Conservation (phyloP, 37 sponge, comb jelly and placozoan genomes). For the Hormiphora californensis region DNA sequence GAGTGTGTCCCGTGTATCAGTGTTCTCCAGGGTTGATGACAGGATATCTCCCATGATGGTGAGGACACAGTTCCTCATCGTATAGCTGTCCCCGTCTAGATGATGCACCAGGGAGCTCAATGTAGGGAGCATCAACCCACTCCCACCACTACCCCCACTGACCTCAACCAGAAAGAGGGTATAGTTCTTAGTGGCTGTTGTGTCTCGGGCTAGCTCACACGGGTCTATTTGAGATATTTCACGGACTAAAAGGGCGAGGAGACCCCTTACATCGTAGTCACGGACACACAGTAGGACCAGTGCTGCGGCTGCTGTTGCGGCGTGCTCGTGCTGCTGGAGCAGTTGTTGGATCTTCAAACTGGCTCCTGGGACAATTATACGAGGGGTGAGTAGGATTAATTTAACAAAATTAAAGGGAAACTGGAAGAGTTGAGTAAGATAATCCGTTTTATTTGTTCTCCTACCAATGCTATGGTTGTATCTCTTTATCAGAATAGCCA, state of each 20-base stretch:
- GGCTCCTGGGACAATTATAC: conserved; percentile 60
- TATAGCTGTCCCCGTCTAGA: conserved; percentile 77
- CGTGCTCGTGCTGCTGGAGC: conserved; percentile 83
- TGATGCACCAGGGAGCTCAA: conserved; percentile 75
- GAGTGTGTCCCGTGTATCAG: conserved; percentile 62
- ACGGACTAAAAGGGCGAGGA: conserved; percentile 66
- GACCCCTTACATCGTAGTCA: conserved; percentile 55
- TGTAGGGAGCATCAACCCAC: conserved; percentile 57
- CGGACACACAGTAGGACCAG: conserved; percentile 56
- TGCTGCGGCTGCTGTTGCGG: conserved; percentile 60
- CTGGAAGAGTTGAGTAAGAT: background rate
- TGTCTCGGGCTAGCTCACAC: conserved; percentile 69
- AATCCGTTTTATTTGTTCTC: background rate
- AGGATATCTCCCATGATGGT: conserved; percentile 68
- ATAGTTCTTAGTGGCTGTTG: conserved; percentile 70
- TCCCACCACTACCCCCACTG: conserved; percentile 57
- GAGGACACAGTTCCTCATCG: conserved; percentile 81
- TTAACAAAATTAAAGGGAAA: background rate
- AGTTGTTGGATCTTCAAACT: conserved; percentile 77
- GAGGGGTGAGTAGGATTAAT: background rate
- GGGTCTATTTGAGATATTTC: conserved; percentile 73
- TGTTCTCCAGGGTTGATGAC: conserved; percentile 43
- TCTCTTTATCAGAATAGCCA: conserved; percentile 65
- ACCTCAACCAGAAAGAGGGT: conserved; percentile 70
- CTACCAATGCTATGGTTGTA: conserved; percentile 74